A percentile compares a stretch with the other conserved stretches of the same genome.
Evolutionary conservation across 2,113 vertebrate species (phyloP).

Genomic region (Xyliphius kryptos): DNA sequence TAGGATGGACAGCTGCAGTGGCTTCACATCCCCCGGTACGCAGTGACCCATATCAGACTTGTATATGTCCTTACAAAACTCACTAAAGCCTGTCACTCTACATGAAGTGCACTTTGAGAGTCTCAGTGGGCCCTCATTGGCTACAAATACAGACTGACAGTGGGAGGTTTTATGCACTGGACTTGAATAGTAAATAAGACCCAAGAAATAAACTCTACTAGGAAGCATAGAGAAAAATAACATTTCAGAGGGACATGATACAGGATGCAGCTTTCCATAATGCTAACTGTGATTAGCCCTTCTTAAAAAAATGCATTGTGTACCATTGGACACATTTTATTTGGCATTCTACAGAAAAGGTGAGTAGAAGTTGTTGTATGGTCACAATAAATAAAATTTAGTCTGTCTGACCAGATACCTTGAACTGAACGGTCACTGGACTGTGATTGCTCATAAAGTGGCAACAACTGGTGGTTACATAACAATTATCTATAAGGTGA

Average conservation of each 20-base stretch:
- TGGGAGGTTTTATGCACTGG: not conserved
- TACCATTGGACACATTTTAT: no score
- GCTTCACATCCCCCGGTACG: conserved; percentile 18
- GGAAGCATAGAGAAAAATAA: not conserved
- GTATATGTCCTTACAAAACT: conserved; percentile 22
- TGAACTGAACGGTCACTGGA: no score
- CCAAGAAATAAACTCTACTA: not conserved
- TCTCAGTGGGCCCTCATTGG: not conserved
- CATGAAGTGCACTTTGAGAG: not conserved
- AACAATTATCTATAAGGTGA: no score
- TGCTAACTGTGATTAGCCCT: no score
- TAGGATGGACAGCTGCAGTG: conserved; percentile 4
- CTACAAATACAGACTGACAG: conserved; percentile 10
- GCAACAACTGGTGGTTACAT: no score
- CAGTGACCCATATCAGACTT: conserved; percentile 34
- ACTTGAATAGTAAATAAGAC: conserved; percentile 12
- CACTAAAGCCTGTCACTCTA: conserved; percentile 11
- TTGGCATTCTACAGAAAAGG: no score
- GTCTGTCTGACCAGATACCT: no score
- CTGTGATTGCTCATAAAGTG: no score
- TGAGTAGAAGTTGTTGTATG: no score
- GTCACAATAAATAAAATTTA: no score
- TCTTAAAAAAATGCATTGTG: no score
- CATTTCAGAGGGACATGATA: not conserved
- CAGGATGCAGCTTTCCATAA: no score